Evolutionary conservation across 2,888 invertebrate genomes (phyloP), one percentile per base, ranked within the genome.

Genomic region (Latrodectus elegans): DNA sequence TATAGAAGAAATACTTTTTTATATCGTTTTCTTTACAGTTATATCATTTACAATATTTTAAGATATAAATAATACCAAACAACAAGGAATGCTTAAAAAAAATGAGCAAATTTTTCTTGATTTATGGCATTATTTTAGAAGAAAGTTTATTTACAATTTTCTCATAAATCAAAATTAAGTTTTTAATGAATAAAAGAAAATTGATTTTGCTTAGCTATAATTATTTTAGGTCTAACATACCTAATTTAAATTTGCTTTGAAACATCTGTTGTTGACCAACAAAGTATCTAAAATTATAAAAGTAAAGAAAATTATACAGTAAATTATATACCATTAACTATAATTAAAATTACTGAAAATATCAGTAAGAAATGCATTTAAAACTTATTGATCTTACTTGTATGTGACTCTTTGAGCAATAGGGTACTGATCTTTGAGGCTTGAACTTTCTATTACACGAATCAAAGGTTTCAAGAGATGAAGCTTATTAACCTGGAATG

Each of bases 191-290:
- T 60, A 9, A 15, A 15, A 0, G 12, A 60, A 60, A 60, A 60
- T 15, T 15, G 60, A 60, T 10, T 14, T 15, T 60, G 60, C 60
- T 15, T 0, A 60, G 10, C 12, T 15, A 60, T 6, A 60, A 11
- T 15, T 60, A 10, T 60, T 60, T 15, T 60, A 60, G n/a, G 6
- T 60, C n/a, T 22, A 22, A 90, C 90, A 90, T 91, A 95, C 95
- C 95, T 90, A 95, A 94, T 92, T 95, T 95, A 91, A 98, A 98
- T 92, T 99, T 97, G 82, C 97, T 97, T 92, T 99, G 99, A 92
- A 99, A 99, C 97, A 99, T 99, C 4, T 98, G 97, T 92, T 99
- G 99, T 53, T 99, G 94, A 0, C 99, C 99, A 22, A 98, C 97
- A 93, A 97, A 99, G 92, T 99, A 99, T 91, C 92, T 92, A 90